Evolutionary conservation across 1,140 invertebrate species (phyloP).

Genomic region (Brachionus koreanus): DNA sequence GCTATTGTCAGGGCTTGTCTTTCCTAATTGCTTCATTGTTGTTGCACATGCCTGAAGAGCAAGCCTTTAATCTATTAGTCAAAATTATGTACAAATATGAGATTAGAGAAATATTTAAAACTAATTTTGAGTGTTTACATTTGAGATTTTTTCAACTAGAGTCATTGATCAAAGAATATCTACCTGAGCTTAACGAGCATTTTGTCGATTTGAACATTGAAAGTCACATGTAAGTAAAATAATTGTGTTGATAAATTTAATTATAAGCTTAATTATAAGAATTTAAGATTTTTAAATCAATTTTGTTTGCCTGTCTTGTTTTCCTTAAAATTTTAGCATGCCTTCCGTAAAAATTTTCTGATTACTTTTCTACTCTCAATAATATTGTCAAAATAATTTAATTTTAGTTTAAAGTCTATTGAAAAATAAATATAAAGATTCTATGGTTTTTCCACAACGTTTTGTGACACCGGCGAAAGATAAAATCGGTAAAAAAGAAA

Average conservation of each 20-base stretch:
- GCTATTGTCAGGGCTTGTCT: slow-evolving; percentile 96
- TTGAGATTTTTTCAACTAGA: slow-evolving; percentile 93
- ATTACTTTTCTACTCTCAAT: too few species aligned
- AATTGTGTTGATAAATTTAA: too few species aligned
- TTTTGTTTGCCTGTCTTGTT: too few species aligned
- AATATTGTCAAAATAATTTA: too few species aligned
- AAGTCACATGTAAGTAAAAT: slow-evolving; percentile 80
- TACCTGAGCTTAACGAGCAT: slow-evolving; percentile 81
- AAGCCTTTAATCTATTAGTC: slow-evolving; percentile 92
- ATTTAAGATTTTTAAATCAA: too few species aligned
- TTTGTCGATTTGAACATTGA: slow-evolving; percentile 86
- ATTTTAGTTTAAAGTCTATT: too few species aligned
- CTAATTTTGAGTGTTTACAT: slow-evolving; percentile 91
- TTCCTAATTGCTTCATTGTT: slow-evolving; percentile 90
- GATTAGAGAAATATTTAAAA: slow-evolving; percentile 86
- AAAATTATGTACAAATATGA: slow-evolving; percentile 95
- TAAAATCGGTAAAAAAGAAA: not conserved
- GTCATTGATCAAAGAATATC: slow-evolving; percentile 84
- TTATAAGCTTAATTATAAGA: too few species aligned
- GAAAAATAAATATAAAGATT: too few species aligned
- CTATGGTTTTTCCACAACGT: not conserved
- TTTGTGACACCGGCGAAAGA: not conserved
- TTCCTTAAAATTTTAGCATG: too few species aligned
- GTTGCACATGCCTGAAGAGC: slow-evolving; percentile 98
- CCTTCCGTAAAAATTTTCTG: too few species aligned